Base-by-base conservation (phyloP, 2,113 vertebrate genomes). In the Pelobates fuscus region DNA sequence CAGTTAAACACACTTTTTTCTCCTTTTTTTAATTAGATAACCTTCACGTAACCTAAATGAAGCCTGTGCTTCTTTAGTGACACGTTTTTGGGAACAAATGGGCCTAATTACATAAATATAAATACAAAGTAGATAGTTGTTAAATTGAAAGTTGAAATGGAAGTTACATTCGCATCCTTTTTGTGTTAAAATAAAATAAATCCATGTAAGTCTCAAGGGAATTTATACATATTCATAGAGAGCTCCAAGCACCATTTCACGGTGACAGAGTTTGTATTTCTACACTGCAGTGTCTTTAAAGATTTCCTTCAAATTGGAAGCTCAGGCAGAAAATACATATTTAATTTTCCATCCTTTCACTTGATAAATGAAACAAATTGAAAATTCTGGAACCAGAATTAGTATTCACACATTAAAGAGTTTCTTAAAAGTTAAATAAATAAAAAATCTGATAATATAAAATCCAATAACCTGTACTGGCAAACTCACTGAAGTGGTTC, bases 211-310 rank as follows among this genome's bases (percentile, higher is more conserved):
- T 49, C 70, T 72, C 63, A 37, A 63, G 70, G 70, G 70, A 72
- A 49, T 52, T 72, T 58, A 63, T 72, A 37, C 70, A 72, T 72
- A 72, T 72, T 72, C 70, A 72, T 72, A 27, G 17, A 63, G n/a
- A 61, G 8, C 59, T 72, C 44, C 59, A 54, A 41, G 60, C 46
- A 12, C 60, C 27, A 72, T 72, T 72, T 63, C 43, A 72, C 44
- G 20, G 69, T 46, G 69, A 60, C 58, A 71, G 59, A 71, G 59
- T 63, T 25, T 32, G 60, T 49, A 23, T 72, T 49, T 72, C 26
- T 72, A 58, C 43, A 63, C 49, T 63, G 59, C 44, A 72, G 63
- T 52, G 70, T 72, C 70, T 72, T 63, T 72, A 72, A 63, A 24
- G 59, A 72, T 63, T 54, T 63, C 15, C 44, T 72, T 63, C 70